Evolutionary conservation across 2,113 vertebrate genomes (phyloP).

Genomic region (Hipposideros armiger): DNA sequence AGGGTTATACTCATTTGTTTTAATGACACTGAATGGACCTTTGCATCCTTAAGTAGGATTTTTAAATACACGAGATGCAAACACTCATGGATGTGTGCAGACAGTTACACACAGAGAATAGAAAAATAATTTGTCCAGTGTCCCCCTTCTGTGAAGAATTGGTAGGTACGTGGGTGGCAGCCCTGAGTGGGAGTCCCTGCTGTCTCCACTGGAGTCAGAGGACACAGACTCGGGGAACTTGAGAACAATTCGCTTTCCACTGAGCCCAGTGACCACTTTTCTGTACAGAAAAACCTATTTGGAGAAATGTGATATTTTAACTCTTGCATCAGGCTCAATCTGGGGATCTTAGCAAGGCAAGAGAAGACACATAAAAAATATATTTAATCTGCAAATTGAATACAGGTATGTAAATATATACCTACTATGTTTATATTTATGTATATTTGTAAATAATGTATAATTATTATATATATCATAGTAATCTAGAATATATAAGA

Average conservation of each 20-base stretch:
- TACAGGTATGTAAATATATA: not conserved
- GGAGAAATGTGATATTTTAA: slow-evolving; percentile 60
- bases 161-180: not conserved
- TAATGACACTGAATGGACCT: slow-evolving; percentile 67
- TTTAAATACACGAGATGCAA: not conserved
- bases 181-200: not conserved
- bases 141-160: not conserved
- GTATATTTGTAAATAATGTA: not conserved
- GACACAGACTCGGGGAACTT: not conserved
- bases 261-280: slow-evolving; percentile 28
- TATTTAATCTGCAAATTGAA: not conserved
- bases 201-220: slow-evolving; percentile 5
- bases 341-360: slow-evolving; percentile 5
- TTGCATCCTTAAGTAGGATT: slow-evolving; percentile 67
- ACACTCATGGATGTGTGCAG: not conserved
- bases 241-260: slow-evolving; percentile 37
- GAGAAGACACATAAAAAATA: not conserved
- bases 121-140: rapidly evolving
- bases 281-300: slow-evolving; percentile 52
- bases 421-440: not conserved
- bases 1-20: slow-evolving; percentile 77
- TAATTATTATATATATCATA: not conserved
- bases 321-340: not conserved
- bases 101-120: not conserved
- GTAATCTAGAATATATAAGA: not conserved